phyloP scores from a whole-genome alignment of 1,140 invertebrate species.

The Neodiprion fabricii region DNA sequence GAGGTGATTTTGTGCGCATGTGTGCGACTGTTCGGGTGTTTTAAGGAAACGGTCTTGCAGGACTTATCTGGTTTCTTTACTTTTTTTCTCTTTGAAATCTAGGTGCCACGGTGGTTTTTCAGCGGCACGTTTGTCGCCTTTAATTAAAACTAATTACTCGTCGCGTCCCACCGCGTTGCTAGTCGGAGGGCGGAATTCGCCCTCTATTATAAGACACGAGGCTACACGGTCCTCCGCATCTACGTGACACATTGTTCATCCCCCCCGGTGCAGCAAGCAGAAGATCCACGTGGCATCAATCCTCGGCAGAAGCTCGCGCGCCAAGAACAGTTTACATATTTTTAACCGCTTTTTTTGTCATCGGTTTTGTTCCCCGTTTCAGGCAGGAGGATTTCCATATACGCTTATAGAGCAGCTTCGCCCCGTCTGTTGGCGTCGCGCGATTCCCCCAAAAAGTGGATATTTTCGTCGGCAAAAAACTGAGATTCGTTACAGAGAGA shows the following conservation, averaged over 20 bases:
- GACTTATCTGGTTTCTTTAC: too few species aligned
- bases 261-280: neutral
- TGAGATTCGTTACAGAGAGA: slow-evolving; percentile 44
- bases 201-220: neutral
- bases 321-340: slow-evolving; percentile 41
- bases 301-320: slow-evolving; percentile 28
- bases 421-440: slow-evolving; percentile 7
- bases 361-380: slow-evolving; percentile 2
- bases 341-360: slow-evolving; percentile 40
- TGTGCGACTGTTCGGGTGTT: neutral
- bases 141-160: slow-evolving; percentile 6
- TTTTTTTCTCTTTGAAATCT: too few species aligned
- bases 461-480: slow-evolving; percentile 44
- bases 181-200: neutral
- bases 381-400: neutral
- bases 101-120: too few species aligned
- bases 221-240: neutral
- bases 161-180: neutral
- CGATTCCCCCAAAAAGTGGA: slow-evolving; percentile 34
- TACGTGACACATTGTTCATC: slow-evolving; percentile 35
- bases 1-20: neutral
- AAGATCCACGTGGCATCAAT: slow-evolving; percentile 31
- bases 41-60: too few species aligned
- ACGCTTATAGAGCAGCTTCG: slow-evolving; percentile 14
- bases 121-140: neutral